Base-by-base conservation (phyloP, 1,140 invertebrate species). In the Meloidogyne hapla region DNA sequence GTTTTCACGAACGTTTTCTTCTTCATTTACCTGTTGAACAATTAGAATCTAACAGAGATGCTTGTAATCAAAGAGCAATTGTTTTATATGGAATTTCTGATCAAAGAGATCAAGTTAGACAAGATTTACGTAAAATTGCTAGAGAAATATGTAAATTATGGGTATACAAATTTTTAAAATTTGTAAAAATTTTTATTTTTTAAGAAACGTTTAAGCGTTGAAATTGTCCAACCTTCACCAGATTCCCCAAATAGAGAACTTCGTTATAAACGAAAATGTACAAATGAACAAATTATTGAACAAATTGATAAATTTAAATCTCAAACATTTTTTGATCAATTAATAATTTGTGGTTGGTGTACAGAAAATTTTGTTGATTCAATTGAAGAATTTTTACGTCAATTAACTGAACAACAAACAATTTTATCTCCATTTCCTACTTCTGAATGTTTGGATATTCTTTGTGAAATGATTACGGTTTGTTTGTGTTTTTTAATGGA, bases 1-100 rank as follows among this genome's bases (percentile, higher is more conserved):
- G 71, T 73, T 73, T 73, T n/a, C 78, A 84, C 42, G 81, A 82
- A 45, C 81, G 81, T 9, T 74, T 82, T 26, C 28, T 82, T 23
- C 42, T 82, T 23, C 82, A 82, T 38, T 65, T 82, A 33, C 81
- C 81, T 23, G 70, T 82, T 61, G 77, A 76, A 75, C 81, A 82
- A 26, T 45, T 63, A 12, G 76, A 77, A 25, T 13, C 10, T n/a
- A 76, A 67, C 26, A 42, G 76, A 45, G 76, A 77, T 62, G 66
- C 61, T 13, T 77, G 76, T 64, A 77, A 77, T 61, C 80, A 82
- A 64, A 83, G 81, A 6, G 69, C 75, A 15, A 75, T 81, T 69
- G 64, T 84, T 33, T 74, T 82, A 10, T 82, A 84, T 67, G 81
- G 81, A 18, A 77, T 83, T 38, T 48, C 63, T 13, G 82, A 76